A percentile compares a stretch with the other conserved stretches of the same genome.
phyloP scores from a whole-genome alignment of 2,797 vertebrate genomes.

The Neostethus bicornis region DNA sequence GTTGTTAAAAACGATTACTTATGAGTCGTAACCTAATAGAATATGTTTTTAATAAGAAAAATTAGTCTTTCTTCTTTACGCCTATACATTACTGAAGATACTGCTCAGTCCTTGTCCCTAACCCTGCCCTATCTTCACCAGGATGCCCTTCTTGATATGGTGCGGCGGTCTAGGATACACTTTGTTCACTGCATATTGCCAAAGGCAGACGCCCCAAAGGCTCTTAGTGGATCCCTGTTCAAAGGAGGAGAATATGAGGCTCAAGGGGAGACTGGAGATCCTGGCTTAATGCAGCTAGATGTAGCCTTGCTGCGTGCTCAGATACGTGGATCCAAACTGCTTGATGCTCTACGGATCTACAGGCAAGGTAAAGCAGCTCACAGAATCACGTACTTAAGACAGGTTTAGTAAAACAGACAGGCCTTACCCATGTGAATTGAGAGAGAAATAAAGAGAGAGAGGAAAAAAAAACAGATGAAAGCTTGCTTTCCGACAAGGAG shows the following conservation, averaged over 20 bases:
- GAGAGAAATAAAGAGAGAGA: not conserved
- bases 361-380: conserved; percentile 87
- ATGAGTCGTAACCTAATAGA: too few relatives aligned
- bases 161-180: conserved; percentile 92
- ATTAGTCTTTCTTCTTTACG: not conserved
- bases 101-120: conserved; percentile 16
- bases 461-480: not conserved
- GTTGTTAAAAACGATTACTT: too few relatives aligned
- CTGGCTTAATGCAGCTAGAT: conserved; percentile 90
- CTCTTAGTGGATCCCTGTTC: conserved; percentile 76
- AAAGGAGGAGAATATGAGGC: conserved; percentile 84
- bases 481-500: not conserved
- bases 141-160: conserved; percentile 95
- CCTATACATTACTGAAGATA: conserved; percentile 2
- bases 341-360: conserved; percentile 93
- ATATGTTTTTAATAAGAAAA: too few relatives aligned
- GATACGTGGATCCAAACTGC: conserved; percentile 90
- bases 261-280: conserved; percentile 85
- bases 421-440: not conserved
- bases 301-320: conserved; percentile 92
- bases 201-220: conserved; percentile 82
- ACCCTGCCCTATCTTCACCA: conserved; percentile 59
- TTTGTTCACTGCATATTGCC: conserved; percentile 97
- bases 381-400: conserved; percentile 5
- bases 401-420: not conserved